These are phyloP conservation scores for Lepisosteus oculatus DNA, from an alignment of 2,113 vertebrate species.

Conservation along the genomic window DNA sequence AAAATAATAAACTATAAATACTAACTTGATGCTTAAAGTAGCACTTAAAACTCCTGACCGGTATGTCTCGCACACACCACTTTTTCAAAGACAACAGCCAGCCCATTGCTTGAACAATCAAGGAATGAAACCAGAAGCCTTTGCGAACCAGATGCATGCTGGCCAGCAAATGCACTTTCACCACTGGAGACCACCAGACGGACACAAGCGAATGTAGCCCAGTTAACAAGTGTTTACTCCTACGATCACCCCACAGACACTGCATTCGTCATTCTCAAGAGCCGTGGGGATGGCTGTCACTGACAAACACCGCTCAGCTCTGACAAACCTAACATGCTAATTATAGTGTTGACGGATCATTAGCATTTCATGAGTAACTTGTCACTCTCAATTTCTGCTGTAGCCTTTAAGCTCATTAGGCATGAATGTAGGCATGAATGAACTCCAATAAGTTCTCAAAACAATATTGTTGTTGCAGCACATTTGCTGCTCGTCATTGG, in stretches of 20 bases:
- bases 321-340: conserved; percentile 26
- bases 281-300: not conserved
- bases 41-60: too few species aligned
- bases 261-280: not conserved
- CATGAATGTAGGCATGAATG: not conserved
- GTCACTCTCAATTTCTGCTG: conserved; percentile 3
- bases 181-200: too few species aligned
- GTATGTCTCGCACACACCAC: too few species aligned
- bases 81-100: too few species aligned
- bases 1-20: too few species aligned
- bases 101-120: too few species aligned
- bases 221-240: not conserved
- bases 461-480: not conserved
- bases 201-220: too few species aligned
- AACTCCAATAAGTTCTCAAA: not conserved
- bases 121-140: too few species aligned
- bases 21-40: too few species aligned
- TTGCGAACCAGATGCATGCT: too few species aligned
- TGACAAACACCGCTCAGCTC: not conserved
- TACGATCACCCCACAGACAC: not conserved
- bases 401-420: not conserved
- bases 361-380: conserved; percentile 15
- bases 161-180: too few species aligned
- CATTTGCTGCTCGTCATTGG: not conserved
- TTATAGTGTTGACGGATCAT: conserved; percentile 23